Evolutionary conservation across 2,797 vertebrate genomes (phyloP), one percentile per base, ranked within the genome.

Genomic region (Macroramphosus scolopax): DNA sequence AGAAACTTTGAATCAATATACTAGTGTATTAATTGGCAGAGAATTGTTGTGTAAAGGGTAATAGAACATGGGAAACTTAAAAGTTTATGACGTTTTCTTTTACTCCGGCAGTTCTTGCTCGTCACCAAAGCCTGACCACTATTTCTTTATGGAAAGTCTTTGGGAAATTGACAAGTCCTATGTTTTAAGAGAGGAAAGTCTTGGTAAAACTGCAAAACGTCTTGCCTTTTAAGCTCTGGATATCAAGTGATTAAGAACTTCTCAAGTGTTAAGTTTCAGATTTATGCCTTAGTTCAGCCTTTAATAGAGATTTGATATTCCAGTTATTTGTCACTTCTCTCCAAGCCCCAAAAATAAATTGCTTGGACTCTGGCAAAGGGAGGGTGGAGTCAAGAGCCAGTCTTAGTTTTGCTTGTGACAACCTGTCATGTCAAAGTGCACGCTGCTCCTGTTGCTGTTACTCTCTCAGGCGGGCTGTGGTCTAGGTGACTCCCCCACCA

Each of bases 301-400:
- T 89, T 90, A 85, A 88, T 90, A 87, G 89, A 81, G 86, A 91
- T 89, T 85, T 85, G 88, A 92, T 91, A 85, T 87, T 84, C 76
- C 75, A 89, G 88, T 84, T 88, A 90, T 90, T 90, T 87, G 83
- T 90, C 88, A 87, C 87, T 78, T 88, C 89, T 88, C 77, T 80
- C 77, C 86, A 86, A 85, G 84, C 33, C 75, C 84, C 88, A 63
- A 89, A 92, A 92, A 92, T 91, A 90, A 81, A 82, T 86, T 67
- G 68, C 81, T 71, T 65, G 72, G 80, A 82, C 82, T 88, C 71
- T 78, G 79, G 80, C 70, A 73, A 81, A 74, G 80, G 67, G 68
- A 68, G 80, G 80, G 68, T 31, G 8, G 59, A 75, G 84, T 80
- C 78, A 66, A 83, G 76, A 64, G 67, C 61, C 62, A 42, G 75